Evolutionary conservation across 2,888 invertebrate genomes (phyloP).

Genomic region (Rosalia funebris): DNA sequence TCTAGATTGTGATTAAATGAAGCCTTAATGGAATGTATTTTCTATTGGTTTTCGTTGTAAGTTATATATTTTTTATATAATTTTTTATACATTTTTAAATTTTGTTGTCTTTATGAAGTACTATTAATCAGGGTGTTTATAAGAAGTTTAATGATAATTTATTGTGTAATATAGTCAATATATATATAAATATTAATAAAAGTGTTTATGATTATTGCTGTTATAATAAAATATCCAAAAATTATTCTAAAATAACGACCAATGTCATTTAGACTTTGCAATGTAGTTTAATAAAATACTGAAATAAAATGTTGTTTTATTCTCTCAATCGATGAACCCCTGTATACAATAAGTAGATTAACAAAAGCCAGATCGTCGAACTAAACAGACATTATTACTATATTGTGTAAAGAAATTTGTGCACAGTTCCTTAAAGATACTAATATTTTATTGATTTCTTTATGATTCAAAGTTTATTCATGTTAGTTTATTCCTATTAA

Average conservation of each 20-base stretch:
- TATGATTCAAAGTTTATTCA: no score
- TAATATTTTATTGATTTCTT: no score
- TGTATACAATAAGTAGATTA: no score
- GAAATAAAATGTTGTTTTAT: slow-evolving; percentile 4
- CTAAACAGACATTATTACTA: no score
- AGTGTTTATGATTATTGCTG: slow-evolving; percentile 3
- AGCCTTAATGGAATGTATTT: slow-evolving; percentile 38
- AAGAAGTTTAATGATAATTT: slow-evolving; percentile 2
- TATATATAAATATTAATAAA: background rate
- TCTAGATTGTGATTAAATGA: slow-evolving; percentile 34
- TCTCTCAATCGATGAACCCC: no score
- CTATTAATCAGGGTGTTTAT: no score
- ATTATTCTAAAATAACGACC: slow-evolving; percentile 27
- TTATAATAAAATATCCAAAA: background rate
- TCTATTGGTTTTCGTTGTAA: slow-evolving; percentile 22
- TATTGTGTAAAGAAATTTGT: no score
- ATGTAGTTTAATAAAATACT: slow-evolving; percentile 3
- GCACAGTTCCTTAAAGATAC: no score
- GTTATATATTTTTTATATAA: slow-evolving; percentile 39
- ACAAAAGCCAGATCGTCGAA: no score
- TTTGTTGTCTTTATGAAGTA: no score
- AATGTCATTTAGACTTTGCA: slow-evolving; percentile 10
- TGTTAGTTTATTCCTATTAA: no score
- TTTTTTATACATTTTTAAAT: slow-evolving; percentile 37
- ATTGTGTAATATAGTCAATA: slow-evolving; percentile 1